Base-by-base conservation (phyloP, 2,113 vertebrate species). In the Oostethus manadensis region DNA sequence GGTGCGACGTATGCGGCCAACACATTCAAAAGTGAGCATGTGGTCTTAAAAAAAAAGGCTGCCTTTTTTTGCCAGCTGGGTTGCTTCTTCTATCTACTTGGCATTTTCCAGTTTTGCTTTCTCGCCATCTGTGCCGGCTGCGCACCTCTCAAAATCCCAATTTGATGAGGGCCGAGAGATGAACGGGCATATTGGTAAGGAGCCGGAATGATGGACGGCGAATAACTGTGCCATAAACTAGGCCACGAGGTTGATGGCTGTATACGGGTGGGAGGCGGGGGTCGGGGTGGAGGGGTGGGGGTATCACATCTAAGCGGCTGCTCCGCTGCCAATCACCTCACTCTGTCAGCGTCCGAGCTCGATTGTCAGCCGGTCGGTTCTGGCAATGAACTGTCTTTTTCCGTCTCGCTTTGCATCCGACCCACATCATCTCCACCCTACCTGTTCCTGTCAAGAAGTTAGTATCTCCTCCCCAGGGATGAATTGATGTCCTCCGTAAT, bases 401-500 rank as follows among this genome's bases (percentile, higher is more conserved):
- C 45, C 43, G 15, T 35, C 42, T 57, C 15, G 26, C 26, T n/a
- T 60, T 23, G 15, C 58, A 58, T 47, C 38, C 33, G n/a, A n/a
- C n/a, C n/a, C 17, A 10, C 15, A 22, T 15, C 22, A 35, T 6
- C 40, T 62, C 56, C 23, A 7, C 38, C 45, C 35, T 53, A 18
- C 23, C 18, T 21, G 18, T 33, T 47, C 62, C 43, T 33, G 58
- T 71, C 62, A 64, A 40, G 17, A 54, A 23, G 45, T 53, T 65
- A 47, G 59, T 29, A 11, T 70, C 58, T 76, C 62, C 66, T 83
- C 74, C 74, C 23, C 44, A 29, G 76, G 71, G 65, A 84, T n/a
- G 61, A 79, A 79, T 82, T 85, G 78, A 82, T 73, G 42, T 78
- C 76, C 68, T 86, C 73, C 51, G 81, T 84, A 73, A 84, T 76